Percentiles rank a stretch among this genome's conserved stretches.
Evolutionary conservation across 2,888 invertebrate genomes (phyloP).

Genomic region (Drosophila emarginata): DNA sequence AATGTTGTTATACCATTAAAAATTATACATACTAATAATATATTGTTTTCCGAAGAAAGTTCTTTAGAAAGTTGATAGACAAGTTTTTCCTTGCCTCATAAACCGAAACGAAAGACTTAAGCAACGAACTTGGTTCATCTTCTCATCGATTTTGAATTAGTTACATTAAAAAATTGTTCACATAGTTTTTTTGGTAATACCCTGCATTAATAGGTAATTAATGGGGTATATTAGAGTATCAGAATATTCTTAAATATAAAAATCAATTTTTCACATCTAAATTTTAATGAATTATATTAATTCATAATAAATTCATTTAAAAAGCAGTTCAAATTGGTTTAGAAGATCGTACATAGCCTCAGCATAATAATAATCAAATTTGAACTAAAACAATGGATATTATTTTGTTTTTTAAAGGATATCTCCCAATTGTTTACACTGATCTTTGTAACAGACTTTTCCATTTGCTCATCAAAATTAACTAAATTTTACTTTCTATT

Average conservation of each 20-base stretch:
- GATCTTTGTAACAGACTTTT: neutral
- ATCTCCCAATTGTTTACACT: no score
- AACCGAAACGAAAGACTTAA: conserved; percentile 22
- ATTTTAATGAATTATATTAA: no score
- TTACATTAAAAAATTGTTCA: conserved; percentile 37
- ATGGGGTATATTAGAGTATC: neutral
- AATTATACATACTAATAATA: conserved; percentile 33
- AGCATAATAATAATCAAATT: no score
- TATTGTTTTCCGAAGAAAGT: conserved; percentile 50
- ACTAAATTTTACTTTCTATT: conserved; percentile 55
- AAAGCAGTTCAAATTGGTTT: no score
- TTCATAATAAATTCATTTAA: no score
- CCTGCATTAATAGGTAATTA: neutral
- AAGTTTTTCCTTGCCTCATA: conserved; percentile 38
- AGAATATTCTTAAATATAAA: neutral
- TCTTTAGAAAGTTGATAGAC: conserved; percentile 63
- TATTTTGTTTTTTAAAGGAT: no score
- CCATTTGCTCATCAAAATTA: conserved; percentile 9
- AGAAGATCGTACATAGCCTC: no score
- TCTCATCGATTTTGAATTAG: conserved; percentile 12
- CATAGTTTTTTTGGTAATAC: conserved; percentile 22
- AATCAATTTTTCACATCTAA: no score
- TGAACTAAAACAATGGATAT: no score
- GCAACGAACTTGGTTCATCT: conserved; percentile 10
- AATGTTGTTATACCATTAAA: conserved; percentile 30